Conservation (phyloP, 2,888 invertebrate species). For the Leptinotarsa haldemani region DNA sequence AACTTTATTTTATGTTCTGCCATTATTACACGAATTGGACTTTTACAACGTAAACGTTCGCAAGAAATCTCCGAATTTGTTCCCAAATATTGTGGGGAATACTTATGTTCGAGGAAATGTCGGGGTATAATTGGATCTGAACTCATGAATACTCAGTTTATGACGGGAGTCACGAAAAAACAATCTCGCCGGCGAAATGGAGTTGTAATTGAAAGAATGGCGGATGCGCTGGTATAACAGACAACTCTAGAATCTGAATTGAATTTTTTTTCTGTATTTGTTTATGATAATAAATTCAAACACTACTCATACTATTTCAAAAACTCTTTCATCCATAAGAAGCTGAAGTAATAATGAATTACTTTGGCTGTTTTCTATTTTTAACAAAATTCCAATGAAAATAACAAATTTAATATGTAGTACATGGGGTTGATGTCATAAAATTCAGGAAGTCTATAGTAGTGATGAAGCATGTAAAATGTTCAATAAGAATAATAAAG, state of each 20-base stretch:
- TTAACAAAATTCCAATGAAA: no score
- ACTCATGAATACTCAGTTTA: conserved; percentile 7
- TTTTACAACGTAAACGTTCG: conserved; percentile 49
- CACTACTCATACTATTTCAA: no score
- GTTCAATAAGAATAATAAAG: no score
- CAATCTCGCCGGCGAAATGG: neutral
- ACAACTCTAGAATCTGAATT: neutral
- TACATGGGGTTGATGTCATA: no score
- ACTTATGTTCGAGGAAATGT: conserved; percentile 36
- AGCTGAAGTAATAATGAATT: no score
- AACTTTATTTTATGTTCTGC: conserved; percentile 53
- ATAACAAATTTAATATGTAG: no score
- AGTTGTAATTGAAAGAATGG: conserved; percentile 5
- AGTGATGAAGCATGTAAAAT: no score
- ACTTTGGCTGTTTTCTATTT: no score
- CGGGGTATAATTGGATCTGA: conserved; percentile 2
- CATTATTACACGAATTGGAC: conserved; percentile 55
- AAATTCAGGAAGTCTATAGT: no score
- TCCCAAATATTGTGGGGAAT: conserved; percentile 41
- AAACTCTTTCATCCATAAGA: no score
- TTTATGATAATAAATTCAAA: no score
- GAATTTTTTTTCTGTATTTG: no score
- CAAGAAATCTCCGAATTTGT: conserved; percentile 47
- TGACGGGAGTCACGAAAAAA: conserved; percentile 7
- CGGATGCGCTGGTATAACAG: neutral